Base-by-base conservation (phyloP, 1,140 invertebrate species). In the Drosophila tropicalis region DNA sequence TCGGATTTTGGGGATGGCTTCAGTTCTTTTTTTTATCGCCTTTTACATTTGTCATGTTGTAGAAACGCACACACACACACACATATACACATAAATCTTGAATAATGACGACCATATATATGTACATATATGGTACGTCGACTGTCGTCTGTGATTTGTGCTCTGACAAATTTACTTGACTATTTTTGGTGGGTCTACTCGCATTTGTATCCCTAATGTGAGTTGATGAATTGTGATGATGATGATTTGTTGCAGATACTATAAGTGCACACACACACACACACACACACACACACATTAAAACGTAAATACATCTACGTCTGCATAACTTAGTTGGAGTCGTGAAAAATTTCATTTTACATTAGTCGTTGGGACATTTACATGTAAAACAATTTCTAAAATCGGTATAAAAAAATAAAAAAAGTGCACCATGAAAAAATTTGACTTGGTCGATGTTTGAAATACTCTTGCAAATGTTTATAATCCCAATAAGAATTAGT, bases 31-130 rank as follows among this genome's bases (percentile, higher is more conserved):
- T 74, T 71, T 72, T 79, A 76, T 79, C 66, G 68, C 55, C 68
- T 81, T 74, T 65, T 67, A 60, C 63, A 86, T 86, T 86, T 86
- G 66, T 76, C 80, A 83, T 79, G 86, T 86, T 67, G 75, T 39
- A 29, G 55, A 58, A 72, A 76, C 64, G 73, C 67, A 47, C 13
- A 47, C 44, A 51, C 17, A 10, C 44, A 12, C 7, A 3, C 3
- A 51, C 9, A 51, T 12, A 22, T 22, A 51, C 9, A 84, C 84
- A 87, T 89, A 89, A 83, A 87, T 87, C 83, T 79, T 83, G 72
- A 71, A 74, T 89, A 87, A 87, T 87, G 76, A 72, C 64, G 62
- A 68, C 40, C 67, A 67, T 41, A 70, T 67, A 67, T 9, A 70
- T 55, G 56, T 55, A 61, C 39, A 32, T 41, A 76, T 55, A 2